These are phyloP conservation scores for Melipona bicolor DNA, from an alignment of 2,888 invertebrate species.

Conservation along the genomic window DNA sequence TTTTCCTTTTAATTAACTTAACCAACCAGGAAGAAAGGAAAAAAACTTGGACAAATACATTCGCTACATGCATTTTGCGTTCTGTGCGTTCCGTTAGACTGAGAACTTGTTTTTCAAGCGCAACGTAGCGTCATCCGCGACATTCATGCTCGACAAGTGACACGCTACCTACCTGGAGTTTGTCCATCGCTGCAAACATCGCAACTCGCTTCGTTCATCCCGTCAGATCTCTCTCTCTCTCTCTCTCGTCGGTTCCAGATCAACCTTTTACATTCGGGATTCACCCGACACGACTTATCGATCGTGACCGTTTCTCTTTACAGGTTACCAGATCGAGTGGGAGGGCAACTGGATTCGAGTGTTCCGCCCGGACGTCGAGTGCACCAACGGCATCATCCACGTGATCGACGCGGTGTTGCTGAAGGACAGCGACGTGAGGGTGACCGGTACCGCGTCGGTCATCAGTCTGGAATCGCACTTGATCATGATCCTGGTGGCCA, in stretches of 20 bases:
- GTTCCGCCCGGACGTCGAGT: slow-evolving; percentile 96
- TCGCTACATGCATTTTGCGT: slow-evolving; percentile 33
- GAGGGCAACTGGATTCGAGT: slow-evolving; percentile 93
- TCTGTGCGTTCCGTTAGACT: slow-evolving; percentile 13
- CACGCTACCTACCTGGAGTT: slow-evolving; percentile 23
- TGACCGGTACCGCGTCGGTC: slow-evolving; percentile 85
- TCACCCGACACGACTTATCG: not conserved
- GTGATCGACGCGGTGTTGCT: slow-evolving; percentile 95
- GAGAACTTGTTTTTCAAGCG: slow-evolving; percentile 9
- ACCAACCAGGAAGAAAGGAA: not conserved
- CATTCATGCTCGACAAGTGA: slow-evolving; percentile 21
- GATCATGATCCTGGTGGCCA: slow-evolving; percentile 83
- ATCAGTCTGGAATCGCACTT: slow-evolving; percentile 81
- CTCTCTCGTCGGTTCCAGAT: not conserved
- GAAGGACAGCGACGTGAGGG: slow-evolving; percentile 92
- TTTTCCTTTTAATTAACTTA: too few species aligned
- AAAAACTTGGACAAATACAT: not conserved
- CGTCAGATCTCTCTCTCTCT: slow-evolving; percentile 5
- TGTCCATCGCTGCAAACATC: slow-evolving; percentile 42
- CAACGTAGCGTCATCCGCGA: slow-evolving; percentile 21
- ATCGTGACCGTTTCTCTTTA: slow-evolving; percentile 69
- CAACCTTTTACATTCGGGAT: not conserved
- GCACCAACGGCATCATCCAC: slow-evolving; percentile 98
- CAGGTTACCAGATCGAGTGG: slow-evolving; percentile 95
- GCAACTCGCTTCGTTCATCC: slow-evolving; percentile 41